Percentiles rank a stretch among this genome's conserved stretches.
phyloP scores from a whole-genome alignment of 2,888 invertebrate genomes.

The Nomada ferruginata region DNA sequence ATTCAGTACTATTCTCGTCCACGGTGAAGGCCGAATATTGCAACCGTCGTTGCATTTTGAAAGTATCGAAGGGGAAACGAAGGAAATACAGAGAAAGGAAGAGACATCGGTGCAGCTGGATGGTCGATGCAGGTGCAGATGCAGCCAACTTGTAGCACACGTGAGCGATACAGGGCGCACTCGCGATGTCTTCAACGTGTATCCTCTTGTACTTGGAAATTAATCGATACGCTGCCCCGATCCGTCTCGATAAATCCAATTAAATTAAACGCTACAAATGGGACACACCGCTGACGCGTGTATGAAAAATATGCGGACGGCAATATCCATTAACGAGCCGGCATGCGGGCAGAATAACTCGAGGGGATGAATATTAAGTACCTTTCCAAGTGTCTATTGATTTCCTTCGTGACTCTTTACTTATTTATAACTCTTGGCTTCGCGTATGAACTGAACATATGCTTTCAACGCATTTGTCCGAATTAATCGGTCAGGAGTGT shows the following conservation, averaged over 20 bases:
- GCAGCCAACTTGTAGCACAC: constrained; percentile 28
- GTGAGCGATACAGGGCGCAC: constrained; percentile 3
- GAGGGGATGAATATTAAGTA: background rate
- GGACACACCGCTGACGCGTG: constrained; percentile 2
- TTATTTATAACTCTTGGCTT: too few species aligned
- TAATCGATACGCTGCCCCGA: constrained; percentile 43
- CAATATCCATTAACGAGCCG: constrained; percentile 8
- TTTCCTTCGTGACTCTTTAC: too few species aligned
- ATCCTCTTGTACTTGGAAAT: constrained; percentile 14
- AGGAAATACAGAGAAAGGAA: constrained; percentile 21
- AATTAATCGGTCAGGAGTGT: too few species aligned
- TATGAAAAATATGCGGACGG: constrained; percentile 8
- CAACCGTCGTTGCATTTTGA: constrained; percentile 61
- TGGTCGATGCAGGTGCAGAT: constrained; percentile 54
- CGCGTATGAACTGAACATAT: too few species aligned
- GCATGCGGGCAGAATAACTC: background rate
- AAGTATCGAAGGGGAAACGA: constrained; percentile 55
- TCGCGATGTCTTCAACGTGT: constrained; percentile 32
- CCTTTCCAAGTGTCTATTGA: too few species aligned
- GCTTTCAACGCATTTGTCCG: too few species aligned
- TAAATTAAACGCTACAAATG: constrained; percentile 56
- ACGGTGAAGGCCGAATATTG: constrained; percentile 58
- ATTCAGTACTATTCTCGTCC: background rate
- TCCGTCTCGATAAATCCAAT: constrained; percentile 49
- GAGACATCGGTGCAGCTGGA: constrained; percentile 62